phyloP scores from a whole-genome alignment of 2,888 invertebrate species.

The Ferdinandea cuprea region DNA sequence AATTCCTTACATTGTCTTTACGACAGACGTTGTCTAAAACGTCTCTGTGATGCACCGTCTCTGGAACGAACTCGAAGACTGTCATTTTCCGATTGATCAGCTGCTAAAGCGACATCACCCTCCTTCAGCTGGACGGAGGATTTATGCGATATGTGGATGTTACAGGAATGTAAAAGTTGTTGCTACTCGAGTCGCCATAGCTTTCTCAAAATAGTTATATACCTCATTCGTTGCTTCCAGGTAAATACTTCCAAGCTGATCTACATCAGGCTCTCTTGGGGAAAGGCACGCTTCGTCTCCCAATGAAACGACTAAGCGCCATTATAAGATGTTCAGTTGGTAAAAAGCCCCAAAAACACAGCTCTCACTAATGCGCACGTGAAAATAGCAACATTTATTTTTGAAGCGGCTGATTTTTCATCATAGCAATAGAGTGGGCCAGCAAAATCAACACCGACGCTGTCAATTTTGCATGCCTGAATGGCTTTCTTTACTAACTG shows the following conservation, averaged over 20 bases:
- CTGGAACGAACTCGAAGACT: no score
- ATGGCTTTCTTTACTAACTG: constrained; percentile 10
- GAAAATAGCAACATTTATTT: constrained; percentile 29
- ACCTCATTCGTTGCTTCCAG: no score
- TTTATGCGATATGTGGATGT: background rate
- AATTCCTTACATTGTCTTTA: no score
- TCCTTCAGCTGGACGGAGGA: background rate
- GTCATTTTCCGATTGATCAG: constrained; percentile 1
- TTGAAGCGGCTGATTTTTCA: background rate
- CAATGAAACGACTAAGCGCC: no score
- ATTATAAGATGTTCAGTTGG: background rate
- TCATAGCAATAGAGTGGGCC: constrained; percentile 31
- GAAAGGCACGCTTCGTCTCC: no score
- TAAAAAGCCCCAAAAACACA: constrained; percentile 2
- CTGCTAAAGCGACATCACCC: background rate
- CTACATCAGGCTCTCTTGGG: no score
- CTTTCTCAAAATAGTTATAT: no score
- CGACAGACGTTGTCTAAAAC: no score
- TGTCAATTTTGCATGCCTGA: constrained; percentile 23
- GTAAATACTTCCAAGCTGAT: no score
- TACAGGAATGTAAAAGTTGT: background rate
- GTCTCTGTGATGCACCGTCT: no score
- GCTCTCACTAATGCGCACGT: constrained; percentile 15
- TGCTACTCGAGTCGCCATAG: background rate
- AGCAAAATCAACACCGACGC: constrained; percentile 42